Evolutionary conservation across 2,113 vertebrate genomes (phyloP).

Genomic region (Castor canadensis): DNA sequence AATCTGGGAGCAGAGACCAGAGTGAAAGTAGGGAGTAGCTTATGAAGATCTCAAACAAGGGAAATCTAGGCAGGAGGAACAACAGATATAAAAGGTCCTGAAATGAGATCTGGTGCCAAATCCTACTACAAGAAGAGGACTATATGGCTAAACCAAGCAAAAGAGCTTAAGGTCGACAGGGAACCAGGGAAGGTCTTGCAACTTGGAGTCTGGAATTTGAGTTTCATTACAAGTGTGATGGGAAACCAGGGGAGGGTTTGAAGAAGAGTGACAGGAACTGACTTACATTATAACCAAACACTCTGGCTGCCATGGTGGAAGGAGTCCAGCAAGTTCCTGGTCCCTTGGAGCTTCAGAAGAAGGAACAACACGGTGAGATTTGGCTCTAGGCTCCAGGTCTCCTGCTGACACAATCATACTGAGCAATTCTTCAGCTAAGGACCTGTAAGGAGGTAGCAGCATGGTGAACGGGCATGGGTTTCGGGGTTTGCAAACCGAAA

Average conservation of each 20-base stretch:
- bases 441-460: not conserved
- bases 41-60: not conserved
- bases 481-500: not conserved
- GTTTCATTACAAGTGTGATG: not conserved
- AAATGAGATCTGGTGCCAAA: not conserved
- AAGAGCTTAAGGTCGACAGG: not conserved
- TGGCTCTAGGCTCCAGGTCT: not conserved
- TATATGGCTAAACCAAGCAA: not conserved
- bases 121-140: not conserved
- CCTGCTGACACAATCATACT: not conserved
- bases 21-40: not conserved
- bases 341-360: not conserved
- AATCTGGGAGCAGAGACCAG: not conserved
- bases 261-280: not conserved
- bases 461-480: too few species aligned
- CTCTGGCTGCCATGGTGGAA: not conserved
- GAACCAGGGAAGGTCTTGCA: not conserved
- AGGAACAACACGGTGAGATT: rapidly evolving
- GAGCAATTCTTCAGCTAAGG: not conserved
- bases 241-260: not conserved
- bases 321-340: not conserved
- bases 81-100: not conserved
- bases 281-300: not conserved
- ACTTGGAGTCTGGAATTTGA: not conserved
- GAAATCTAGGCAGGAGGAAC: not conserved